These are phyloP conservation scores for Microtus oregoni DNA, from an alignment of 2,113 vertebrate species.

Conservation along the genomic window DNA sequence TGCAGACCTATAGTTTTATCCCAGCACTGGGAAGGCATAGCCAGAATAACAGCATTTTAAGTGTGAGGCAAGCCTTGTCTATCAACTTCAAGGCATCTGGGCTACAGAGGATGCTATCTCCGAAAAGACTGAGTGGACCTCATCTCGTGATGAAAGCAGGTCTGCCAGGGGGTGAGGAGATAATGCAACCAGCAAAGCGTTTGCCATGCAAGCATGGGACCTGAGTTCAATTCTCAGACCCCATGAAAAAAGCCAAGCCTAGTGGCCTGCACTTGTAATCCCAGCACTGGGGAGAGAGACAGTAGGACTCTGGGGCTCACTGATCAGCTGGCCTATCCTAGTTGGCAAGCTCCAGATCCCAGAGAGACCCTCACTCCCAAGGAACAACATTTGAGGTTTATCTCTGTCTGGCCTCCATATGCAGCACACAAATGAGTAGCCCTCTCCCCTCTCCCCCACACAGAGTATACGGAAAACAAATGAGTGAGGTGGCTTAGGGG, in stretches of 20 bases:
- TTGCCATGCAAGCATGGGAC: neutral
- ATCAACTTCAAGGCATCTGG: neutral
- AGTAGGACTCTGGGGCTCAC: neutral
- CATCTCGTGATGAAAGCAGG: neutral
- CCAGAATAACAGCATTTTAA: neutral
- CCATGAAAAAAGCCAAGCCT: neutral
- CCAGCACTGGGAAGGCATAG: neutral
- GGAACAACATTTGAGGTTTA: neutral
- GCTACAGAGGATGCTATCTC: neutral
- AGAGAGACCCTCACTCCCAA: neutral
- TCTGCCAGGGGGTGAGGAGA: neutral
- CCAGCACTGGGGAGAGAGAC: neutral
- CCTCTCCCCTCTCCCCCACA: too few relatives aligned
- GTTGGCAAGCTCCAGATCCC: neutral
- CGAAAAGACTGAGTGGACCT: neutral
- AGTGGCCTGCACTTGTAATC: neutral
- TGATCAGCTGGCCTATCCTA: neutral
- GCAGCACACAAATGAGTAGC: neutral
- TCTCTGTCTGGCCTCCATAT: neutral
- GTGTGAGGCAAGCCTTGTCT: neutral
- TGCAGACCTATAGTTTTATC: neutral
- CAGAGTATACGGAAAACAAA: too few relatives aligned
- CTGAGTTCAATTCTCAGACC: neutral
- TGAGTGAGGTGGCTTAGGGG: too few relatives aligned
- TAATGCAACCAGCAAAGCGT: neutral